Conservation (phyloP, 2,113 vertebrate species). For the Gopherus flavomarginatus region DNA sequence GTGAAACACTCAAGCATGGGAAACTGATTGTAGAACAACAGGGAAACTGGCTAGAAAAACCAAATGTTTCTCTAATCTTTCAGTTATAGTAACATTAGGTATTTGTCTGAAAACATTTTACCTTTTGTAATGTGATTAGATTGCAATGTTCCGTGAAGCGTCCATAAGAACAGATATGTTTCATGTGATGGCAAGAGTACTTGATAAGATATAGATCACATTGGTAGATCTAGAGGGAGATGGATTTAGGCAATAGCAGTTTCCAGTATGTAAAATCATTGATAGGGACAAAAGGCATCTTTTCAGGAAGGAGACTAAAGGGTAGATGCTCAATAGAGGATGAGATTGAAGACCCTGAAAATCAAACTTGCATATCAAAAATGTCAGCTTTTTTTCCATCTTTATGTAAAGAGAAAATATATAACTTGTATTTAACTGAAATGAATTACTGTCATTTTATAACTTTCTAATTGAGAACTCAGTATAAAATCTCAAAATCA, state of each 20-base stretch:
- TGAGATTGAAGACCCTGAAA: not conserved
- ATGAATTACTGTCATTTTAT: no score
- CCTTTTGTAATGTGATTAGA: not conserved
- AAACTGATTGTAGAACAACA: not conserved
- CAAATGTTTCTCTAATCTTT: not conserved
- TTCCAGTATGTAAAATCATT: not conserved
- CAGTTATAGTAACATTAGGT: not conserved
- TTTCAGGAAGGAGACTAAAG: not conserved
- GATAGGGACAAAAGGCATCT: not conserved
- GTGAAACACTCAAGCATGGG: not conserved
- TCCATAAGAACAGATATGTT: not conserved
- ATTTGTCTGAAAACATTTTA: not conserved
- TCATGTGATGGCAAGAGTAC: not conserved
- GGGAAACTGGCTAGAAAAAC: not conserved
- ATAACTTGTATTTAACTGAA: no score
- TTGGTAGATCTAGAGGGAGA: not conserved
- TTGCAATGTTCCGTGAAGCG: not conserved
- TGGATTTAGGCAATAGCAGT: not conserved
- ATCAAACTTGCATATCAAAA: not conserved
- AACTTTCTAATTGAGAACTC: no score
- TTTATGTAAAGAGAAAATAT: not conserved
- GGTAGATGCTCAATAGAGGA: not conserved
- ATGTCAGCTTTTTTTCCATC: not conserved
- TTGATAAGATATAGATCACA: not conserved
- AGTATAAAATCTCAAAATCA: no score